A percentile compares a stretch with the other conserved stretches of the same genome.
phyloP scores from a whole-genome alignment of 2,797 vertebrate species.

The Triplophysa yarkandensis region DNA sequence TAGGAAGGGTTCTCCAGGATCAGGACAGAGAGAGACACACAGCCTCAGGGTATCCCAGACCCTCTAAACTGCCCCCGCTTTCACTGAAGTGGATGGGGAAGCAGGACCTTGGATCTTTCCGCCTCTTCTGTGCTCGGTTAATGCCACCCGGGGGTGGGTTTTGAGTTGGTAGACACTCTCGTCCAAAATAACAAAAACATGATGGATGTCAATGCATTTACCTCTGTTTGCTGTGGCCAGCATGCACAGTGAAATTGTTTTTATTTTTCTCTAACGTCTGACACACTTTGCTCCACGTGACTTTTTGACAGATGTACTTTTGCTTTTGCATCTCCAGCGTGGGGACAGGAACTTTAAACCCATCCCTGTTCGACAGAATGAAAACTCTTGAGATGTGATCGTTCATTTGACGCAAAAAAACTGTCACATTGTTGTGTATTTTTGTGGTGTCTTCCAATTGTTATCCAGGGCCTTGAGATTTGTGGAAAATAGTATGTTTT shows the following conservation, averaged over 20 bases:
- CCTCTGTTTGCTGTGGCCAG: constrained; percentile 54
- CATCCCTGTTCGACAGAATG: constrained; percentile 27
- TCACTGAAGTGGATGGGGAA: constrained; percentile 11
- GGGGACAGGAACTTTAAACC: constrained; percentile 25
- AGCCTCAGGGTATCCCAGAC: constrained; percentile 24
- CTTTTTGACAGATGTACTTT: constrained; percentile 37
- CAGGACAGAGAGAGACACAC: constrained; percentile 46
- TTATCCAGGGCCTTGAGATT: constrained; percentile 54
- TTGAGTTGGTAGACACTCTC: constrained; percentile 32
- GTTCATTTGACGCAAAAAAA: constrained; percentile 38
- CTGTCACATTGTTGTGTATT: constrained; percentile 54
- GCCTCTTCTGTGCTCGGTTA: constrained; percentile 24
- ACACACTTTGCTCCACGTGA: constrained; percentile 27
- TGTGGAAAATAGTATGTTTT: constrained; percentile 51
- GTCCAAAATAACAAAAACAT: constrained; percentile 21
- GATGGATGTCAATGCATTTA: constrained; percentile 42
- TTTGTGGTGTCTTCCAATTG: constrained; percentile 54
- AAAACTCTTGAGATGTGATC: constrained; percentile 39
- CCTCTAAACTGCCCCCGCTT: constrained; percentile 22
- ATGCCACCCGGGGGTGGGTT: not conserved
- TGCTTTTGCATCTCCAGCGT: constrained; percentile 19
- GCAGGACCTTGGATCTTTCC: constrained; percentile 49
- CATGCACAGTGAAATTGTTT: constrained; percentile 56
- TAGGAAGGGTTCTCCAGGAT: constrained; percentile 55
- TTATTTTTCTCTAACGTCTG: constrained; percentile 35